These are phyloP conservation scores for Eospalax fontanierii DNA, from an alignment of 2,797 vertebrate species.

Conservation along the genomic window DNA sequence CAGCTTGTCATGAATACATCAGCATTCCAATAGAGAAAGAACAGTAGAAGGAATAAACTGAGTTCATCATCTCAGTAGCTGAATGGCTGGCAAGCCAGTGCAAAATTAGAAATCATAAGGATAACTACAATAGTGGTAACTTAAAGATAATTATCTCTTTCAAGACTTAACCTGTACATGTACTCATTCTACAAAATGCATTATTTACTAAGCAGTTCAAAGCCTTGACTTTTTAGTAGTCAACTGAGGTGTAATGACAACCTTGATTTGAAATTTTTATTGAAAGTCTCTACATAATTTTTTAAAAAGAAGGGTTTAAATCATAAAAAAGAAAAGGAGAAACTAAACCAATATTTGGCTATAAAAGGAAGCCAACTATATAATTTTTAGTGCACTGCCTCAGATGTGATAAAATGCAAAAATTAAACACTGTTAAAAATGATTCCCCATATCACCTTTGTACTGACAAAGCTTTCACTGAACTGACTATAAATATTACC, in stretches of 20 bases:
- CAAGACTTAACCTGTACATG: background rate
- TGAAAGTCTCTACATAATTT: slow-evolving; percentile 37
- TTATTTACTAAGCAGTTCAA: slow-evolving; percentile 45
- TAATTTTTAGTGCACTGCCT: background rate
- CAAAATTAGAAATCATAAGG: slow-evolving; percentile 77
- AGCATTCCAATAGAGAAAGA: slow-evolving; percentile 85
- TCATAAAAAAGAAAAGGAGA: slow-evolving; percentile 54
- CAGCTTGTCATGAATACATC: slow-evolving; percentile 66
- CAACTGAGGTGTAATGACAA: slow-evolving; percentile 52
- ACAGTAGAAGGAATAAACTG: slow-evolving; percentile 81
- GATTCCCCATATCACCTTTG: slow-evolving; percentile 38
- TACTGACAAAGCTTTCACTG: slow-evolving; percentile 8
- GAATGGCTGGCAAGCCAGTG: slow-evolving; percentile 71
- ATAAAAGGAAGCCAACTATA: slow-evolving; percentile 15
- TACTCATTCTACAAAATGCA: background rate
- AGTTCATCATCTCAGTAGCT: slow-evolving; percentile 80
- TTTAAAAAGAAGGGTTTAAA: background rate
- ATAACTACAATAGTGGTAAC: slow-evolving; percentile 65
- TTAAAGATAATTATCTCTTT: slow-evolving; percentile 73
- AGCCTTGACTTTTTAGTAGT: slow-evolving; percentile 36
- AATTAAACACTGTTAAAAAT: slow-evolving; percentile 55
- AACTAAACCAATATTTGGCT: slow-evolving; percentile 13
- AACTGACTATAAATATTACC: background rate
- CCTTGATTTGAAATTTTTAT: slow-evolving; percentile 65
- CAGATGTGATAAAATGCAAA: slow-evolving; percentile 55